Evolutionary conservation across 2,113 vertebrate species (phyloP), one percentile per base, ranked within the genome.

Genomic region (Stegastes partitus): DNA sequence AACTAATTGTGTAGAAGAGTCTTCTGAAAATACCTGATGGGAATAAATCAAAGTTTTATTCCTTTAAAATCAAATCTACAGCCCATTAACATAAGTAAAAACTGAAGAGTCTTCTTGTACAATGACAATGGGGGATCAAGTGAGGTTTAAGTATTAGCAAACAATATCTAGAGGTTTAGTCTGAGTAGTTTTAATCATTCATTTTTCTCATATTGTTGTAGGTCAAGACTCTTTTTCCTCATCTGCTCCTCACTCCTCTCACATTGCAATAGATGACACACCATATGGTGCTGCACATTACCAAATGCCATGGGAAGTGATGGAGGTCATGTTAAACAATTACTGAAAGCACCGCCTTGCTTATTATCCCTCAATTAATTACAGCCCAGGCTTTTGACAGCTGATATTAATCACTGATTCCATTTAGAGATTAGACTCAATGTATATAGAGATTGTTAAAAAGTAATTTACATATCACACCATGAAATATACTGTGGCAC

Each of bases 301-400:
- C 50, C 66, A 19, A 5, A 19, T 44, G 23, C 14, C 8, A 14
- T 9, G 1, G 6, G 19, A 45, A 55, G 64, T 25, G 53, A 65
- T 53, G 47, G 45, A 50, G 69, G 83, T 69, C 78, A 50, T 69
- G 54, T 64, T 61, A 34, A 68, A 77, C 51, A 74, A 77, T 77
- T 69, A 81, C 50, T 57, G 51, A 55, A 69, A 50, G 68, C 64
- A 34, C 11, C 15, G 23, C 39, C 68, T 50, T 5, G 53, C 74
- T 73, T 55, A 59, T 81, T 58, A 69, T 49, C 65, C 9, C 25
- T 55, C 65, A 77, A 74, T 81, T 45, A 74, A 44, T 77, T 63
- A 47, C 10, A 77, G 53, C 26, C 5, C 0, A 12, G 3, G 37
- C 28, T 22, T n/a, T 42, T 65, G 61, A 59, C 63, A 69, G 64